These are phyloP conservation scores for Myodes glareolus DNA, from an alignment of 2,113 vertebrate species.

Conservation along the genomic window DNA sequence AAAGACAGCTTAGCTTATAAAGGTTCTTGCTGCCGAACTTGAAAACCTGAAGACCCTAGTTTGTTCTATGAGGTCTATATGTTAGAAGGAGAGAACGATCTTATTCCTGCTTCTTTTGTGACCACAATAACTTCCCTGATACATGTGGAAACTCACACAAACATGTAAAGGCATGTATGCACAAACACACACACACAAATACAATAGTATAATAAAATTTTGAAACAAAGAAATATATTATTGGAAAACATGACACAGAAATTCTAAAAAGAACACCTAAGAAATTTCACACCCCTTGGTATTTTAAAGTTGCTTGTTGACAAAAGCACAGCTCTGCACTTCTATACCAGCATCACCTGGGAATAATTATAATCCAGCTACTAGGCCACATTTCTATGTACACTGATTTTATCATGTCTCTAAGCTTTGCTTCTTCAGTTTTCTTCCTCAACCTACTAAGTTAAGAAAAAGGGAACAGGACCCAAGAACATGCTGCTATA, in stretches of 20 bases:
- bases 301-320: rapidly evolving
- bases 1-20: neutral
- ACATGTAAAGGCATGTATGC: neutral
- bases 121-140: too few species aligned
- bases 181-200: neutral
- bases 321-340: rapidly evolving
- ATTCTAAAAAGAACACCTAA: neutral
- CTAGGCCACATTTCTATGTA: neutral
- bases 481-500: neutral
- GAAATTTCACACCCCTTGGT: neutral
- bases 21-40: neutral
- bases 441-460: neutral
- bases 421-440: neutral
- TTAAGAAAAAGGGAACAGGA: neutral
- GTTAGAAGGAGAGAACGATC: neutral
- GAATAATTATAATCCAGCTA: neutral
- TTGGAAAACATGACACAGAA: neutral
- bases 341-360: neutral
- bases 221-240: neutral
- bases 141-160: neutral
- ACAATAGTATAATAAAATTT: neutral
- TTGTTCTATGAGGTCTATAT: neutral
- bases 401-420: neutral
- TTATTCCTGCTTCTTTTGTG: neutral
- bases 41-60: neutral